Conservation (phyloP, 2,888 invertebrate genomes). For the Tetheella fluctuosa region DNA sequence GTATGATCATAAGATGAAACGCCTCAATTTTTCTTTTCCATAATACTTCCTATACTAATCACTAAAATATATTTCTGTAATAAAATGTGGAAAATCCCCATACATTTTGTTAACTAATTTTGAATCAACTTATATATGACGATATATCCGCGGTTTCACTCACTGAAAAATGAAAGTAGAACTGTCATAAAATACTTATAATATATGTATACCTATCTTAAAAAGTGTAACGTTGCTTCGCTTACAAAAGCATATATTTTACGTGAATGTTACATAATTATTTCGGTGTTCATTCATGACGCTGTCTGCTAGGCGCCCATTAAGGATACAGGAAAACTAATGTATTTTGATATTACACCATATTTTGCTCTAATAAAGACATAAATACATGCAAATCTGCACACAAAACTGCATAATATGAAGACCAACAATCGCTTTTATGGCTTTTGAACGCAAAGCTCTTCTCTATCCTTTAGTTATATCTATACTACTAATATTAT, state of each 20-base stretch:
- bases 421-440: neutral
- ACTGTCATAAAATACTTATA: no score
- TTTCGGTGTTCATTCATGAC: neutral
- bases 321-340: neutral
- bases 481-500: no score
- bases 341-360: neutral
- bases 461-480: no score
- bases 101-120: no score
- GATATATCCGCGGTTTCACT: no score
- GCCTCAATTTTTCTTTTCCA: no score
- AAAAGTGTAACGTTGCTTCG: neutral
- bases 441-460: neutral
- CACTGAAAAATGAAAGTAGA: no score
- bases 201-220: neutral
- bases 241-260: neutral
- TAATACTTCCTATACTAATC: no score
- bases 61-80: no score
- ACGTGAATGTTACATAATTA: neutral
- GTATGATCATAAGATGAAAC: no score
- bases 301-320: neutral
- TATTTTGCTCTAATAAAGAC: neutral
- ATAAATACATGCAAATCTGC: slow-evolving; percentile 16
- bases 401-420: slow-evolving; percentile 16
- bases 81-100: no score
- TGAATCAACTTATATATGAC: no score